Base-by-base conservation (phyloP, 2,888 invertebrate species). In the Drosophila falleni region DNA sequence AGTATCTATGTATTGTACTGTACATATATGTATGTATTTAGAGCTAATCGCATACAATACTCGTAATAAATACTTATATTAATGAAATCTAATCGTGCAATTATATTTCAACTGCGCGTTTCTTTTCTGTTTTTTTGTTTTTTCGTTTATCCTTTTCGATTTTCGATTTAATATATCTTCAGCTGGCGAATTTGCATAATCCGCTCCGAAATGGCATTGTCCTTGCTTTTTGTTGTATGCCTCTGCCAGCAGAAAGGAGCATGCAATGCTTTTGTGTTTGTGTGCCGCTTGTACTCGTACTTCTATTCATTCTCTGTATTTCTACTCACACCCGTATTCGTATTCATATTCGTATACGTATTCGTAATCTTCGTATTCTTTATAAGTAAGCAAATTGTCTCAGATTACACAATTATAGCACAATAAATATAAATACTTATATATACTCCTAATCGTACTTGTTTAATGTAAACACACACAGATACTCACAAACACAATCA, bases 241-340 rank as follows among this genome's bases (percentile, higher is more conserved):
- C 19, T 56, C 16, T 29, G 26, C 44, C 15, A 26, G 13, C 37
- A n/a, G 31, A 16, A 37, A 62, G 50, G 16, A 74, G 78, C 78
- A 76, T 76, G 76, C 50, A 42, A 26, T 59, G 64, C 78, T 69
- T 74, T 61, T 33, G 50, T 70, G 49, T 49, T 53, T 53, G 51
- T 62, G 61, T 69, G 56, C 62, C 39, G 46, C 41, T 70, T 47
- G n/a, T 50, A 33, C 13, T 49, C 31, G 59, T 53, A 58, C 56
- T 44, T 19, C 16, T 35, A 33, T 15, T 31, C 23, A 29, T n/a
- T 29, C 10, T 53, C 29, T 8, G 26, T 42, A 33, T n/a, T 47
- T n/a, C 26, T 16, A 23, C n/a, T n/a, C 23, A 8, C 11, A 53
- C 37, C 16, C 16, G 8, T 26, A 41, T 13, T 41, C 29, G 11